A percentile compares a stretch with the other conserved stretches of the same genome.
Conservation (phyloP, 2,113 vertebrate species). For the Strix uralensis region DNA sequence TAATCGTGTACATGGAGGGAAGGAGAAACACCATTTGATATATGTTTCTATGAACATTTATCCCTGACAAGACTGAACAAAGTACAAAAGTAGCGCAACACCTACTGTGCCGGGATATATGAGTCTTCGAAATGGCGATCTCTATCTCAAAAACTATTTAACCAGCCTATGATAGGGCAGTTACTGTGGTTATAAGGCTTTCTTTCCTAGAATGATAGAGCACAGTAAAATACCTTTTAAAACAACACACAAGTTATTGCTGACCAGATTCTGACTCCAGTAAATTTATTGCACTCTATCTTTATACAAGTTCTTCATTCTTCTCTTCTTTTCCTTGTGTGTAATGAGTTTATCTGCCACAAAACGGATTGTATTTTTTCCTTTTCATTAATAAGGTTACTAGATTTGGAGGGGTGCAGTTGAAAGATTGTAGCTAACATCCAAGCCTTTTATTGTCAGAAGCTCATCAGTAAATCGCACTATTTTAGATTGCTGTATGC, state of each 20-base stretch:
- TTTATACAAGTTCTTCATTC: neutral
- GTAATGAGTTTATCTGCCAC: neutral
- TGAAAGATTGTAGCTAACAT: neutral
- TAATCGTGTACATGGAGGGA: neutral
- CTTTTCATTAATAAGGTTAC: neutral
- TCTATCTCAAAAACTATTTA: slow-evolving; percentile 67
- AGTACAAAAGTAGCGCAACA: neutral
- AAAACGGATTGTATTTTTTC: neutral
- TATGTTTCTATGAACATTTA: neutral
- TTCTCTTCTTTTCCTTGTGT: neutral
- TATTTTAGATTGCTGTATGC: neutral
- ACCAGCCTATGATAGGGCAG: slow-evolving; percentile 40
- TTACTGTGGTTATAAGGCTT: slow-evolving; percentile 46
- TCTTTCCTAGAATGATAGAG: slow-evolving; percentile 25
- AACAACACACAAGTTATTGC: slow-evolving; percentile 34
- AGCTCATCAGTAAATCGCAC: neutral
- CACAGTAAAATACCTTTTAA: slow-evolving; percentile 42
- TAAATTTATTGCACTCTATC: slow-evolving; percentile 2
- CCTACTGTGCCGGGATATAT: slow-evolving; percentile 36
- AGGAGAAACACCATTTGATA: neutral
- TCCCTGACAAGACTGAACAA: neutral
- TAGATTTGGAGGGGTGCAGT: neutral
- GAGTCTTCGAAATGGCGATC: slow-evolving; percentile 57
- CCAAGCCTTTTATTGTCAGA: neutral
- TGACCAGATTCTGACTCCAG: neutral